Evolutionary conservation across 2,113 vertebrate genomes (phyloP), one percentile per base, ranked within the genome.

Genomic region (Dasyornis broadbenti): DNA sequence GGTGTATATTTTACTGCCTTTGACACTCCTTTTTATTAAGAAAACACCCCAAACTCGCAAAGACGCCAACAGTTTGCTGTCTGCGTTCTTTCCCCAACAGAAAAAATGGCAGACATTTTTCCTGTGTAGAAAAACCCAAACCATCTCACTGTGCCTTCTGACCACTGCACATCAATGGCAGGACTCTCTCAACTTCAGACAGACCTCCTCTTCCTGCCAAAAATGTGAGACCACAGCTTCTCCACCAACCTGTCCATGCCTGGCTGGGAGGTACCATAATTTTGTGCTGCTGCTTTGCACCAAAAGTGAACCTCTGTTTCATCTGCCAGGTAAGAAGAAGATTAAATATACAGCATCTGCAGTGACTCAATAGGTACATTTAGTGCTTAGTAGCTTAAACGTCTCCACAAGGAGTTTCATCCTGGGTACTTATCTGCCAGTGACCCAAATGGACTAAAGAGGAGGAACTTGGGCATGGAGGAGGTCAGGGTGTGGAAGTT

Each of bases 391-490:
- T 37, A 89, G 59, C n/a, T 94, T 82, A 87, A 95, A 68, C 61
- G 76, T 42, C 81, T 87, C 84, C 86, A 85, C 81, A 91, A 96
- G 93, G 93, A 96, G 26, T 89, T 94, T 82, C 70, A 64, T 76
- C 39, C 77, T 87, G 72, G 28, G 61, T 56, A 56, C 20, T 94
- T 49, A 56, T 39, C 33, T 91, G 37, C 39, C 4, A 1, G 61
- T 92, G 92, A 95, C 86, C 94, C 86, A 94, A 75, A 95, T 84
- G 92, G 86, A 64, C 91, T 92, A 47, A 61, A 79, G 57, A 79
- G 53, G 24, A 84, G 60, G 73, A 61, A 89, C 90, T 69, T 94
- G 69, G 80, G 35, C 70, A 69, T 39, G 49, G 91, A 94, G 86
- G 81, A 94, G 77, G 86, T 82, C 83, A 82, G 83, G 49, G 39